A percentile compares a stretch with the other conserved stretches of the same genome.
These are phyloP conservation scores for Cottus gobio DNA, from an alignment of 2,113 vertebrate species.

Conservation along the genomic window DNA sequence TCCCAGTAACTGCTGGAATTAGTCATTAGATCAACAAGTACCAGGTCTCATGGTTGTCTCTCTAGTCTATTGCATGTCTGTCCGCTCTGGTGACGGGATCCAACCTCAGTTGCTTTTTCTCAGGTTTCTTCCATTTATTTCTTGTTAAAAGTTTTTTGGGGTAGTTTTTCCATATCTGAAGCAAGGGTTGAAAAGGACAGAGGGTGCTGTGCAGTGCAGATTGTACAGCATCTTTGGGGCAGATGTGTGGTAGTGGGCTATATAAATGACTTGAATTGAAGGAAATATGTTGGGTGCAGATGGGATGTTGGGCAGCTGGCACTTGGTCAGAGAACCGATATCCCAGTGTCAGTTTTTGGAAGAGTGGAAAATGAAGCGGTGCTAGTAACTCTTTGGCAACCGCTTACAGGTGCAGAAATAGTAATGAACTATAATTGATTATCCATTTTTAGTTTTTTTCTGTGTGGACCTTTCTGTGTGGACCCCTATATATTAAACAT, in stretches of 20 bases:
- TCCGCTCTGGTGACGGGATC: background rate
- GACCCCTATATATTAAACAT: background rate
- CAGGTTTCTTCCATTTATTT: background rate
- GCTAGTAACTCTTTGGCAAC: background rate
- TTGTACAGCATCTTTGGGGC: background rate
- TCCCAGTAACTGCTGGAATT: slow-evolving; percentile 55
- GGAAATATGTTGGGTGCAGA: slow-evolving; percentile 28
- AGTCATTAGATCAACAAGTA: slow-evolving; percentile 66
- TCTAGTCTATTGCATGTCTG: background rate
- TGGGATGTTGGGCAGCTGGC: slow-evolving; percentile 20
- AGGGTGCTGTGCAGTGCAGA: background rate
- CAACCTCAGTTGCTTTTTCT: background rate
- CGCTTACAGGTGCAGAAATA: background rate
- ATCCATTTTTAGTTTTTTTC: background rate
- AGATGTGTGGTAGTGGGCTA: background rate
- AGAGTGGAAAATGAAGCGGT: background rate
- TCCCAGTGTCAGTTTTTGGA: slow-evolving; percentile 21
- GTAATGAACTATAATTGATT: background rate
- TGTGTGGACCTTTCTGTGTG: background rate
- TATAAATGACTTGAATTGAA: background rate
- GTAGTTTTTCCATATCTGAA: background rate
- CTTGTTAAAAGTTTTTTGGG: background rate
- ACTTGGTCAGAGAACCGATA: background rate
- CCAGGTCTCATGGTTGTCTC: slow-evolving; percentile 47
- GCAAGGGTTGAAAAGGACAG: background rate